phyloP scores from a whole-genome alignment of 2,113 vertebrate species.

The Pterophyllum scalare region DNA sequence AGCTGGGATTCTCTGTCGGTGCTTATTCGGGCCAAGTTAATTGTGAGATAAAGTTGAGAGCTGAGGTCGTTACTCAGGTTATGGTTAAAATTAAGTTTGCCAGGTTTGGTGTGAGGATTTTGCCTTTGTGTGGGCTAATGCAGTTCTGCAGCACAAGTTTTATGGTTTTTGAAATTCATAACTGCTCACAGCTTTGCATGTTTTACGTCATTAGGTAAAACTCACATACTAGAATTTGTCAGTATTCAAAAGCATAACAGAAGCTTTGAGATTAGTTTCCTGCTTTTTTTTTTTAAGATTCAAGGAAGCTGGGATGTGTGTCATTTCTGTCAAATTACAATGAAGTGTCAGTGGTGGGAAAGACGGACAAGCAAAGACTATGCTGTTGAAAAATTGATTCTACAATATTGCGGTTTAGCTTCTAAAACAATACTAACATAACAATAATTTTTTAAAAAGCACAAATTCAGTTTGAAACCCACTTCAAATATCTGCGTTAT shows the following conservation, averaged over 20 bases:
- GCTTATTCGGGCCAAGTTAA: slow-evolving; percentile 15
- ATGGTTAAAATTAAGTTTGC: slow-evolving; percentile 4
- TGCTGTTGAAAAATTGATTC: neutral
- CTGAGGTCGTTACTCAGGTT: neutral
- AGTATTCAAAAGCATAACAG: slow-evolving; percentile 3
- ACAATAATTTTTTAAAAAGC: neutral
- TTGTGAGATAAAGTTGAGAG: slow-evolving; percentile 2
- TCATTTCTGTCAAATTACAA: neutral
- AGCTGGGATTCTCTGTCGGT: neutral
- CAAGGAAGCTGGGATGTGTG: neutral
- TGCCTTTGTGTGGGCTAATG: neutral
- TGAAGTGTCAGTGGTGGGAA: neutral
- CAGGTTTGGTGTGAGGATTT: slow-evolving; percentile 3
- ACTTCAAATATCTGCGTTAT: neutral
- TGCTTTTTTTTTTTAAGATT: neutral
- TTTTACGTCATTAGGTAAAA: slow-evolving; percentile 19
- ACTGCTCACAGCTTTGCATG: neutral
- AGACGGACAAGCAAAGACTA: neutral
- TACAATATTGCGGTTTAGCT: neutral
- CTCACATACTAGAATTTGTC: neutral
- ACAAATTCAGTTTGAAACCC: neutral
- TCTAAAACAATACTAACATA: neutral
- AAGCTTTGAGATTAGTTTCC: slow-evolving; percentile 2
- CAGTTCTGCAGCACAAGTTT: neutral
- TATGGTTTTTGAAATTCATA: slow-evolving; percentile 9